Evolutionary conservation across 1,140 invertebrate species (phyloP).

Genomic region (Neotoxoptera formosana): DNA sequence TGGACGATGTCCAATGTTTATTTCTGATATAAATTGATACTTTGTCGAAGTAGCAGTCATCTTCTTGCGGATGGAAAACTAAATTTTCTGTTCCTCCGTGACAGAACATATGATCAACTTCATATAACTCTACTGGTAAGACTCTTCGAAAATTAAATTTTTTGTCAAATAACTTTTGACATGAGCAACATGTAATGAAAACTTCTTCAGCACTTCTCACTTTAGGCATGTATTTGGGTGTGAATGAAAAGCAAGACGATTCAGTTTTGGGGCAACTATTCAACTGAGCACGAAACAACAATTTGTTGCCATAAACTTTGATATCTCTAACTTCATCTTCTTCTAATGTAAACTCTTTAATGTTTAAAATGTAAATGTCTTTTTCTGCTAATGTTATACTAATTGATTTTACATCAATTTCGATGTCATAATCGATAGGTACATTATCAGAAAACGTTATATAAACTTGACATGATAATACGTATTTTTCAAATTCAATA

Average conservation of each 20-base stretch:
- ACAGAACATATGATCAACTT: constrained; percentile 53
- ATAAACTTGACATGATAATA: constrained; percentile 54
- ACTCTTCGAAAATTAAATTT: constrained; percentile 46
- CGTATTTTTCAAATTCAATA: constrained; percentile 56
- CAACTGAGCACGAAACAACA: constrained; percentile 41
- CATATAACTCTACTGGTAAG: constrained; percentile 39
- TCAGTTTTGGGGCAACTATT: constrained; percentile 26
- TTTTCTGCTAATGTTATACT: constrained; percentile 33
- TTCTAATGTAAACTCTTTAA: constrained; percentile 41
- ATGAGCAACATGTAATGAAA: constrained; percentile 8
- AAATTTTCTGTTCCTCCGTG: constrained; percentile 48
- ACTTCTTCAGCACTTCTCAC: constrained; percentile 23
- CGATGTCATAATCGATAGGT: constrained; percentile 33
- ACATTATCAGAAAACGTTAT: constrained; percentile 50
- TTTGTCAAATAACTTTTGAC: not conserved
- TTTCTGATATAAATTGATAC: constrained; percentile 49
- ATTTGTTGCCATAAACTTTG: constrained; percentile 36
- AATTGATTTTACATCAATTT: constrained; percentile 48
- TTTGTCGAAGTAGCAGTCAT: constrained; percentile 49
- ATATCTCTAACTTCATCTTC: constrained; percentile 39
- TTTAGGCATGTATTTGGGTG: constrained; percentile 30
- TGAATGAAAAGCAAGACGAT: constrained; percentile 36
- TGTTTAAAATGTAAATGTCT: not conserved
- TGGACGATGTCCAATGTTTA: not conserved
- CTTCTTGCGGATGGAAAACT: constrained; percentile 34